phyloP scores from a whole-genome alignment of 2,888 invertebrate genomes.

The Drosophila borealis region DNA sequence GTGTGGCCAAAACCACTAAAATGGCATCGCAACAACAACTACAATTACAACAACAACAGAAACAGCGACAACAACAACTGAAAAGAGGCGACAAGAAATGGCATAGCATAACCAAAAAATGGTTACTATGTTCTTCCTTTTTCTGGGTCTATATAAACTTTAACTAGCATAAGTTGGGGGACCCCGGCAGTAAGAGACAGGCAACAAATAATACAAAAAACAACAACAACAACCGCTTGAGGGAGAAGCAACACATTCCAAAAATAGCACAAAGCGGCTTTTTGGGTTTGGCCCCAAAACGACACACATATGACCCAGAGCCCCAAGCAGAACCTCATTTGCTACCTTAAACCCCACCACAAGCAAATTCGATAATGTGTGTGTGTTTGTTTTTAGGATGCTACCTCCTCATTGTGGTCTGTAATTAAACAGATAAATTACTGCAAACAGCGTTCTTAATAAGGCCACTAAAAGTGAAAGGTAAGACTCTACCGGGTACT shows the following conservation, averaged over 20 bases:
- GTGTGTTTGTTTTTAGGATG: slow-evolving; percentile 1
- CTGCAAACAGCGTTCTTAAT: slow-evolving; percentile 3
- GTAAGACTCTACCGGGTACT: slow-evolving; percentile 1
- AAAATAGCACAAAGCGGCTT: slow-evolving; percentile 36
- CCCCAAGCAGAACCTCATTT: not conserved
- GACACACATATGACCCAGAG: slow-evolving; percentile 14
- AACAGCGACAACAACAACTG: too few species aligned
- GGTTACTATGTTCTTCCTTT: slow-evolving; percentile 39
- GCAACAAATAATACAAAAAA: slow-evolving; percentile 20
- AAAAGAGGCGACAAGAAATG: slow-evolving; percentile 41
- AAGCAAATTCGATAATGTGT: not conserved
- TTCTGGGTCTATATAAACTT: slow-evolving; percentile 42
- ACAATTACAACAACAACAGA: slow-evolving; percentile 24
- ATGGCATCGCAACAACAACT: slow-evolving; percentile 58
- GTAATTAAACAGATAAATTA: slow-evolving; percentile 64
- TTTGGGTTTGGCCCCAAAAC: slow-evolving; percentile 9
- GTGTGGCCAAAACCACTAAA: slow-evolving; percentile 68
- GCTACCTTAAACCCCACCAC: slow-evolving; percentile 9
- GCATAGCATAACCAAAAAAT: slow-evolving; percentile 38
- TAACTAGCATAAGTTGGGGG: slow-evolving; percentile 39
- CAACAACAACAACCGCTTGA: slow-evolving; percentile 15
- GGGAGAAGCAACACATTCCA: slow-evolving; percentile 41
- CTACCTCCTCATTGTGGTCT: slow-evolving; percentile 38
- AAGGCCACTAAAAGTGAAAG: slow-evolving; percentile 4
- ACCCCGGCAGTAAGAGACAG: not conserved